Conservation (phyloP, 2,888 invertebrate genomes). For the Cheilosia variabilis region DNA sequence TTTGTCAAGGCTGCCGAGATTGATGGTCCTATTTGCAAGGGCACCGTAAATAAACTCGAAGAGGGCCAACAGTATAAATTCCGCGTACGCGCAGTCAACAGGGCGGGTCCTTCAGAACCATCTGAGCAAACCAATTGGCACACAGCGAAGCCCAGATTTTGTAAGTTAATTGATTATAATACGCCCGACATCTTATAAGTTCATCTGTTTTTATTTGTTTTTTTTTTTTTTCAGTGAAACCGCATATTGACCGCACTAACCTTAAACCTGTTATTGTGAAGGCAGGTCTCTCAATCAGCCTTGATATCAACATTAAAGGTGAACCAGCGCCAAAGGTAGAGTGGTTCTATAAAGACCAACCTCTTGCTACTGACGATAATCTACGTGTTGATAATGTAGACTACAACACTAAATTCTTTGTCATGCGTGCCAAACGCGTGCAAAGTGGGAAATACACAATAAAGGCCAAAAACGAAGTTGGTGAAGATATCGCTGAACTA, state of each 20-base stretch:
- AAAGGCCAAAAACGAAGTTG: constrained; percentile 95
- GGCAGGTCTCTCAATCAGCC: constrained; percentile 92
- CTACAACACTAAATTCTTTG: constrained; percentile 95
- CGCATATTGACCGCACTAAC: constrained; percentile 96
- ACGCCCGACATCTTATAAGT: not conserved
- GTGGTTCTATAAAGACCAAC: constrained; percentile 92
- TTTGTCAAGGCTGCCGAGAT: constrained; percentile 94
- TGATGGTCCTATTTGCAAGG: constrained; percentile 92
- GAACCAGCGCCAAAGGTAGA: constrained; percentile 96
- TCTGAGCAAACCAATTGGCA: constrained; percentile 96
- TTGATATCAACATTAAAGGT: constrained; percentile 95
- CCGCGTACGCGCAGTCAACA: constrained; percentile 96
- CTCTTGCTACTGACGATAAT: constrained; percentile 86
- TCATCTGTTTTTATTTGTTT: constrained; percentile 34
- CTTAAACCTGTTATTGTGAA: constrained; percentile 93
- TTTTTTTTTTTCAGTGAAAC: constrained; percentile 89
- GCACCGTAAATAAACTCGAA: constrained; percentile 94
- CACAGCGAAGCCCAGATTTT: constrained; percentile 93
- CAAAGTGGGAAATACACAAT: constrained; percentile 95
- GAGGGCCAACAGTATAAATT: constrained; percentile 98
- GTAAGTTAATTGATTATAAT: constrained; percentile 85
- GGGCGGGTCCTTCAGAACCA: constrained; percentile 96
- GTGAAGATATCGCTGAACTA: constrained; percentile 95
- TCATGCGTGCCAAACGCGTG: constrained; percentile 91
- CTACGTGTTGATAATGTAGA: constrained; percentile 92